Conservation (phyloP, 2,113 vertebrate genomes). For the Syrrhaptes paradoxus region DNA sequence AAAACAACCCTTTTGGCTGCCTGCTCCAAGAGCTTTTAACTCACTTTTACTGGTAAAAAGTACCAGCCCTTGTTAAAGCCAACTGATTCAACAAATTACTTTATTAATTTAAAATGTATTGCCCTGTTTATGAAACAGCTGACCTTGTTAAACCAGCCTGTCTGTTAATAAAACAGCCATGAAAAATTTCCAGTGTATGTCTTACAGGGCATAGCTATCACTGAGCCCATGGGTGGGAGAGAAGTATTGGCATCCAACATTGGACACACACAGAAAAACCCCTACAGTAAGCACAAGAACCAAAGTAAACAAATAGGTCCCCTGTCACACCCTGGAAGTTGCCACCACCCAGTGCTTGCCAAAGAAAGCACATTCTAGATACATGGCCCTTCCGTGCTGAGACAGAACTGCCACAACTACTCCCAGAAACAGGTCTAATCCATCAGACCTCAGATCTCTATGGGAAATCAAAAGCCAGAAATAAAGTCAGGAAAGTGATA, state of each 20-base stretch:
- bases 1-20: neutral
- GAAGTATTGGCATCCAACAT: neutral
- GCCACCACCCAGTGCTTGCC: slow-evolving; percentile 1
- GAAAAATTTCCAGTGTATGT: neutral
- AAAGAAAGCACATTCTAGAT: slow-evolving; percentile 49
- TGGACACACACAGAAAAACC: neutral
- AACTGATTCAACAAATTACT: neutral
- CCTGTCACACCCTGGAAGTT: slow-evolving; percentile 31
- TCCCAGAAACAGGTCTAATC: slow-evolving; percentile 33
- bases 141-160: neutral
- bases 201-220: neutral
- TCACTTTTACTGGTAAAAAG: neutral
- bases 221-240: neutral
- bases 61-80: neutral
- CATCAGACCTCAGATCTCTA: slow-evolving; percentile 27
- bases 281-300: neutral
- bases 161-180: neutral
- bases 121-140: neutral
- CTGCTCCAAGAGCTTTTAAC: neutral
- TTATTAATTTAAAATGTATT: slow-evolving; percentile 9
- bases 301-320: slow-evolving; percentile 27
- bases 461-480: slow-evolving; percentile 37
- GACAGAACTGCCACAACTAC: slow-evolving; percentile 12
- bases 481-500: slow-evolving; percentile 24
- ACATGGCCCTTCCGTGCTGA: neutral